phyloP scores from a whole-genome alignment of 2,797 vertebrate species.

The Phoeniculus purpureus region DNA sequence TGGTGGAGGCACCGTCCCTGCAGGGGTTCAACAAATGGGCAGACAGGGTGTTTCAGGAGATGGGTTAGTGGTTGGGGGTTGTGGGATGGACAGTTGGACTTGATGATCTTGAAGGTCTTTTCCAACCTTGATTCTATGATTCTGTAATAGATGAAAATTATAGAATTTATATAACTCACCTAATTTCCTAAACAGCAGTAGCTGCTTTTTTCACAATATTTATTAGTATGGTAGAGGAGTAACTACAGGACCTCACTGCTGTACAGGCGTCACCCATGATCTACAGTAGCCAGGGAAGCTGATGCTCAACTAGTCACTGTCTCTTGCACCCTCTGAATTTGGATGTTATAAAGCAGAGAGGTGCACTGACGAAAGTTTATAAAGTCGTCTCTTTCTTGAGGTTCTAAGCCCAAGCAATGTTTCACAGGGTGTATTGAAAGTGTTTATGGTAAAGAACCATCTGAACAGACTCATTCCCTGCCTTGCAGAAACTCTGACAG shows the following conservation, averaged over 20 bases:
- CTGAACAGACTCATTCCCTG: neutral
- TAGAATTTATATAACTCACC: neutral
- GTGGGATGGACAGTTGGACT: too few relatives aligned
- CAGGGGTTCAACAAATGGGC: too few relatives aligned
- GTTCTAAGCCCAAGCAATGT: neutral
- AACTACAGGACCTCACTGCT: neutral
- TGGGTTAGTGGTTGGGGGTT: too few relatives aligned
- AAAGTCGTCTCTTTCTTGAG: neutral
- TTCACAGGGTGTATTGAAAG: neutral
- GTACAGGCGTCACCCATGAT: neutral
- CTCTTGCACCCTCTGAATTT: neutral
- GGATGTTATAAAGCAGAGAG: neutral
- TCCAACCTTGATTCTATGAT: too few relatives aligned
- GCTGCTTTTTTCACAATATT: neutral
- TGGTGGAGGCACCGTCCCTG: too few relatives aligned
- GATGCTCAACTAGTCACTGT: neutral
- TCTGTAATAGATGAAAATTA: neutral
- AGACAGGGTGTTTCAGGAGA: too few relatives aligned
- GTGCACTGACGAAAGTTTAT: neutral
- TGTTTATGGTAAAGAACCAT: neutral
- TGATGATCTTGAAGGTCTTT: too few relatives aligned
- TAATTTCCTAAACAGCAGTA: neutral
- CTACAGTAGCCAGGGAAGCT: neutral
- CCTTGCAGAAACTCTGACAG: neutral
- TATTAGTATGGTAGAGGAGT: rapidly evolving